Percentiles rank a stretch among this genome's conserved stretches.
phyloP scores from a whole-genome alignment of 2,888 invertebrate genomes.

The Cenopis cana region DNA sequence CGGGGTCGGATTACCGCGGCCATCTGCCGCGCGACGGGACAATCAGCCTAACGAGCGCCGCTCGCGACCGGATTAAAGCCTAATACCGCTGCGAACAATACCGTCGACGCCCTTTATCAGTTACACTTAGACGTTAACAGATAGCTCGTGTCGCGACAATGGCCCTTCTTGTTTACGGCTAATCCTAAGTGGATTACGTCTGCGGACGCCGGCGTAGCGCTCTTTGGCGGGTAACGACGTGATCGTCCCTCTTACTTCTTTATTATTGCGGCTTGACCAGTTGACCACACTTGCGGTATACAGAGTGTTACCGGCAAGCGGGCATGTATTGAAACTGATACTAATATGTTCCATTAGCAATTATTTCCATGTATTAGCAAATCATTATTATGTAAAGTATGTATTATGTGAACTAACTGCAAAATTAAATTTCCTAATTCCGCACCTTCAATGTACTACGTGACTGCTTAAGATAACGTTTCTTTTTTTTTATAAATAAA shows the following conservation, averaged over 20 bases:
- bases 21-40: slow-evolving; percentile 80
- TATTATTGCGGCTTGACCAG: slow-evolving; percentile 1
- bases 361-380: no score
- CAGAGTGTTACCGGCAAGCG: no score
- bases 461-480: no score
- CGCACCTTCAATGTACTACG: no score
- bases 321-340: no score
- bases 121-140: slow-evolving; percentile 80
- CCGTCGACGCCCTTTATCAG: slow-evolving; percentile 74
- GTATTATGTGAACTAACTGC: no score
- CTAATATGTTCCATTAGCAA: no score
- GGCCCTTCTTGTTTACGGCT: slow-evolving; percentile 79
- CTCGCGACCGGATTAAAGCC: slow-evolving; percentile 81
- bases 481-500: no score
- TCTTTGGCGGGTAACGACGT: slow-evolving; percentile 36
- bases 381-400: no score
- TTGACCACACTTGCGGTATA: background rate
- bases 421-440: no score
- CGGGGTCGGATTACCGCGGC: slow-evolving; percentile 79
- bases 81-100: slow-evolving; percentile 80
- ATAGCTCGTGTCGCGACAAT: slow-evolving; percentile 78
- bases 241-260: background rate
- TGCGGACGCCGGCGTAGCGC: slow-evolving; percentile 35
- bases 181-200: slow-evolving; percentile 81
- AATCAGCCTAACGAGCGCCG: slow-evolving; percentile 82